Conservation (phyloP, 1,140 invertebrate species). For the Anastrepha obliqua region DNA sequence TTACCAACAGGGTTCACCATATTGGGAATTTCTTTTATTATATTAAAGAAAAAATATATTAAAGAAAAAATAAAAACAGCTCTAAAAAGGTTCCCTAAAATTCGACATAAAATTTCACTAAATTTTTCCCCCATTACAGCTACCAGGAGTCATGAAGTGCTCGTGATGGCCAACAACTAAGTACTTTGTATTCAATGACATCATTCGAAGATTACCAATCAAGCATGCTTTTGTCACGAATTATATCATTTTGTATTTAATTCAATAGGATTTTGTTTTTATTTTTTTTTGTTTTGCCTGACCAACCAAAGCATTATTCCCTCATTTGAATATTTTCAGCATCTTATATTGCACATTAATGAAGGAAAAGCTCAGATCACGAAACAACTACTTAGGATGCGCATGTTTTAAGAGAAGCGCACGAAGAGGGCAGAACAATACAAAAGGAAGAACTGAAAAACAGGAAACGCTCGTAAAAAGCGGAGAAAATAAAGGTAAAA, state of each 20-base stretch:
- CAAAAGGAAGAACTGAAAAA: neutral
- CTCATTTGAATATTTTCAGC: neutral
- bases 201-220: conserved; percentile 20
- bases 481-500: too few species aligned
- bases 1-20: too few species aligned
- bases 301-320: neutral
- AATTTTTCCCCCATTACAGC: too few species aligned
- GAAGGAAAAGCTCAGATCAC: neutral
- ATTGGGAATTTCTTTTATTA: too few species aligned
- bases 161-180: too few species aligned
- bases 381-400: neutral
- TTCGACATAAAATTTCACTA: too few species aligned
- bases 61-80: too few species aligned
- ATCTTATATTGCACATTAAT: neutral
- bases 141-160: too few species aligned
- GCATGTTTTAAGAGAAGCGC: neutral
- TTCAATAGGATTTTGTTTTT: neutral
- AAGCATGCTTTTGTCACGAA: conserved; percentile 39
- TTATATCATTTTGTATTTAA: neutral
- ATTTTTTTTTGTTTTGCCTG: neutral
- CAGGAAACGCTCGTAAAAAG: neutral
- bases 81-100: too few species aligned
- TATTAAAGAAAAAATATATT: too few species aligned
- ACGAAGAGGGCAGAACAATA: too few species aligned
- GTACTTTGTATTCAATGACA: neutral